These are phyloP conservation scores for Tinamus guttatus DNA, from an alignment of 2,113 vertebrate genomes.

Conservation along the genomic window DNA sequence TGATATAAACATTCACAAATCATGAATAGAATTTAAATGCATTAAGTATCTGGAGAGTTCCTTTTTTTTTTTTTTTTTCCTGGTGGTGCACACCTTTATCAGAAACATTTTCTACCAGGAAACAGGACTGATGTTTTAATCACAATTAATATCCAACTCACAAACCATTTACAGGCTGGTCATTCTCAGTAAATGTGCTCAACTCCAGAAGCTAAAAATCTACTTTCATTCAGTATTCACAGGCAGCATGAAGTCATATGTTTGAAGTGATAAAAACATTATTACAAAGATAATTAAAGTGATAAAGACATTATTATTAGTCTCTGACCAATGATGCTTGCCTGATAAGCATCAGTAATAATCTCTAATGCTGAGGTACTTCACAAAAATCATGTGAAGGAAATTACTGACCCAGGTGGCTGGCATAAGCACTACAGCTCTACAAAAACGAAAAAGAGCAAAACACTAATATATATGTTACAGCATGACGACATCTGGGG, in stretches of 20 bases:
- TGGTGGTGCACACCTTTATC: neutral
- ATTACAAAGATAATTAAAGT: slow-evolving; percentile 46
- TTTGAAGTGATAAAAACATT: slow-evolving; percentile 39
- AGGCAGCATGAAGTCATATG: slow-evolving; percentile 10
- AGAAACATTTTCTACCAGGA: neutral
- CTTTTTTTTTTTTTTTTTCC: slow-evolving; percentile 25
- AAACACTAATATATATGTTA: slow-evolving; percentile 29
- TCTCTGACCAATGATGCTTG: slow-evolving; percentile 8
- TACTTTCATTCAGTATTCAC: neutral
- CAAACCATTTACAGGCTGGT: neutral
- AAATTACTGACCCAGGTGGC: slow-evolving; percentile 50
- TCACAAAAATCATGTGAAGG: slow-evolving; percentile 18
- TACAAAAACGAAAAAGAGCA: slow-evolving; percentile 24
- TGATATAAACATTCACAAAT: neutral
- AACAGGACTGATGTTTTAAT: neutral
- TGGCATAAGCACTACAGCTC: neutral
- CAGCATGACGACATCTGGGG: slow-evolving; percentile 36
- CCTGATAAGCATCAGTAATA: slow-evolving; percentile 71
- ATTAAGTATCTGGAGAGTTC: neutral
- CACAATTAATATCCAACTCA: neutral
- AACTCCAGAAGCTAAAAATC: neutral
- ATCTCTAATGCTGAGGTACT: slow-evolving; percentile 1
- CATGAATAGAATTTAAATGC: neutral
- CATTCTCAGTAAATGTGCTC: neutral
- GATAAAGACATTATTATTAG: slow-evolving; percentile 50